Percentiles rank a stretch among this genome's conserved stretches.
Conservation (phyloP, 64 coral and sea anemone genomes). For the Orbicella faveolata region DNA sequence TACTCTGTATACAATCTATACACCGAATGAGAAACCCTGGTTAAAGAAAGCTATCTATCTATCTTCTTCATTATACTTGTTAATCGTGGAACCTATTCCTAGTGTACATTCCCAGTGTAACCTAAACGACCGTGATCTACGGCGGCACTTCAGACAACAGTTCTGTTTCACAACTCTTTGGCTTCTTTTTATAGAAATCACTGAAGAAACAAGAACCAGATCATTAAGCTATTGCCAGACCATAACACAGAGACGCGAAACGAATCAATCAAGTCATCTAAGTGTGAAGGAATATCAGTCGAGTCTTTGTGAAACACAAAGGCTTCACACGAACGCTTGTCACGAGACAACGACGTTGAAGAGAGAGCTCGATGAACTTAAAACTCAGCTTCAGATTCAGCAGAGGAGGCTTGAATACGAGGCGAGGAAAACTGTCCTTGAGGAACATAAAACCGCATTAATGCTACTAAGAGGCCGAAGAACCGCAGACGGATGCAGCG, state of each 20-base stretch:
- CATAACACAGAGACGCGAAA: neutral
- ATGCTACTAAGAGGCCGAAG: slow-evolving; percentile 17
- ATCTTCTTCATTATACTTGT: too few relatives aligned
- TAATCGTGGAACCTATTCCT: too few relatives aligned
- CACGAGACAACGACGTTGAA: slow-evolving; percentile 13
- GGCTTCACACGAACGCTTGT: slow-evolving; percentile 24
- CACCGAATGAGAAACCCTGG: too few relatives aligned
- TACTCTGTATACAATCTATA: too few relatives aligned
- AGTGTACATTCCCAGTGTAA: neutral
- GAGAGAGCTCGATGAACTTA: slow-evolving; percentile 29
- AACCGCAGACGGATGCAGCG: slow-evolving; percentile 1
- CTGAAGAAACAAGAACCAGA: neutral
- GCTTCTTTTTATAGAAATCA: slow-evolving; percentile 1
- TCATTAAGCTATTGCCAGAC: neutral
- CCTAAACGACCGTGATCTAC: too few relatives aligned
- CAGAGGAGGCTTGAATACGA: slow-evolving; percentile 20
- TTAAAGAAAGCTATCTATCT: too few relatives aligned
- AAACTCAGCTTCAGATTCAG: slow-evolving; percentile 28
- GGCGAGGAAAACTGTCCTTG: slow-evolving; percentile 15
- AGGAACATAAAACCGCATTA: slow-evolving; percentile 30
- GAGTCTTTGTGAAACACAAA: slow-evolving; percentile 12
- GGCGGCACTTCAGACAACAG: too few relatives aligned
- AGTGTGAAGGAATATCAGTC: slow-evolving; percentile 12
- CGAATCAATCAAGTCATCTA: neutral
- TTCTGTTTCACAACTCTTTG: too few relatives aligned